Percentiles rank a stretch among this genome's conserved stretches.
Evolutionary conservation across 2,888 invertebrate genomes (phyloP).

Genomic region (Noctua fimbriata): DNA sequence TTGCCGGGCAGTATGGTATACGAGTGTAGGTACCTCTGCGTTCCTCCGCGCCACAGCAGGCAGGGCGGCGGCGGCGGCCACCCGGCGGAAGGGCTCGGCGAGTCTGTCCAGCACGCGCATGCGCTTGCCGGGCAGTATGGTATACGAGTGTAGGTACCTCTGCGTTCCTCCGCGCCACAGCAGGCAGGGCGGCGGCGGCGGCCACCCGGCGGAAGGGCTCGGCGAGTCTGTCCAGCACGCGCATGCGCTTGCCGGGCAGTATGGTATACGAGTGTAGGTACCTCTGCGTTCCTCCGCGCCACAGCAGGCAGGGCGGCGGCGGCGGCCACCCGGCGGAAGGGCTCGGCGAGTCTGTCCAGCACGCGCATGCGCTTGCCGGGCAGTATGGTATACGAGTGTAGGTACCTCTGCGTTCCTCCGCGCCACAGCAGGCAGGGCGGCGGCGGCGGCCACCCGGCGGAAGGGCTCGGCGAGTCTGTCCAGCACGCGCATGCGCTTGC

Average conservation of each 20-base stretch:
- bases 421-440: constrained; percentile 58
- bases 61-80: constrained; percentile 48
- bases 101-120: constrained; percentile 80
- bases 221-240: constrained; percentile 80
- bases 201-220: constrained; percentile 71
- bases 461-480: constrained; percentile 78
- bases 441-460: constrained; percentile 58
- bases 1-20: constrained; percentile 59
- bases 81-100: constrained; percentile 74
- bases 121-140: constrained; percentile 71
- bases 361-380: constrained; percentile 81
- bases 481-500: constrained; percentile 81
- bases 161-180: constrained; percentile 68
- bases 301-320: constrained; percentile 57
- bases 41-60: constrained; percentile 65
- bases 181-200: constrained; percentile 55
- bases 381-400: no score
- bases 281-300: constrained; percentile 72
- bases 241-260: constrained; percentile 76
- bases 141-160: constrained; percentile 53
- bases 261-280: neutral
- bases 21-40: constrained; percentile 64
- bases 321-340: constrained; percentile 67
- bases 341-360: constrained; percentile 78
- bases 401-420: constrained; percentile 71